A percentile compares a stretch with the other conserved stretches of the same genome.
Conservation (phyloP, 2,888 invertebrate species). For the Glaucopsyche alexis region DNA sequence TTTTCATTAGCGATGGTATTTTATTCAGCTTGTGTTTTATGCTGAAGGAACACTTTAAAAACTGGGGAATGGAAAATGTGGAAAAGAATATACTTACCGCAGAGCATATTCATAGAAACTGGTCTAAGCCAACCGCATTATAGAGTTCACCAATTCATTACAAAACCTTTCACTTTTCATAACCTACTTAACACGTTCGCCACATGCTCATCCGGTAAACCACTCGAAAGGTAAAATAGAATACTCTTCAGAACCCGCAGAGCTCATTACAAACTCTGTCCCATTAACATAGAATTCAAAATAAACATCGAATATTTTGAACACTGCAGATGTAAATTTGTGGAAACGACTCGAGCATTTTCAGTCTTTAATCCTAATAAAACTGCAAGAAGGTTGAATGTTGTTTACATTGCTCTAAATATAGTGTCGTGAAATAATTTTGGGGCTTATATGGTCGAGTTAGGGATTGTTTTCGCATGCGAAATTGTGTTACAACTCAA, state of each 20-base stretch:
- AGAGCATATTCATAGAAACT: slow-evolving; percentile 34
- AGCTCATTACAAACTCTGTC: slow-evolving; percentile 24
- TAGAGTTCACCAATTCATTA: slow-evolving; percentile 41
- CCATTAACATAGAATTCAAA: slow-evolving; percentile 32
- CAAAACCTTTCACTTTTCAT: slow-evolving; percentile 52
- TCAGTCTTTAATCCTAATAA: slow-evolving; percentile 33
- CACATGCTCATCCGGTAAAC: slow-evolving; percentile 41
- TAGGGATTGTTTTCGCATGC: slow-evolving; percentile 33
- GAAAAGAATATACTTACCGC: slow-evolving; percentile 7
- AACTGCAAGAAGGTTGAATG: slow-evolving; percentile 37
- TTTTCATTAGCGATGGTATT: slow-evolving; percentile 10
- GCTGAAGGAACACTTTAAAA: slow-evolving; percentile 8
- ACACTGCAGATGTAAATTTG: slow-evolving; percentile 32
- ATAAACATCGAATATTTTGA: slow-evolving; percentile 13
- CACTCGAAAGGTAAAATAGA: slow-evolving; percentile 40
- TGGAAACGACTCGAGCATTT: slow-evolving; percentile 30
- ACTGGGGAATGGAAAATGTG: not conserved
- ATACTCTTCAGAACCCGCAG: slow-evolving; percentile 7
- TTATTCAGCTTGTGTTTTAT: slow-evolving; percentile 1
- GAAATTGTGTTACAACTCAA: slow-evolving; percentile 32
- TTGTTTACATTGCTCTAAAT: slow-evolving; percentile 31
- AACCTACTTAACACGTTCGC: slow-evolving; percentile 44
- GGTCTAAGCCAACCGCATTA: slow-evolving; percentile 40
- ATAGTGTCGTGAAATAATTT: slow-evolving; percentile 30
- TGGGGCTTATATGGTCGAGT: slow-evolving; percentile 18